These are phyloP conservation scores for Todus mexicanus DNA, from an alignment of 2,797 vertebrate species.

Conservation along the genomic window DNA sequence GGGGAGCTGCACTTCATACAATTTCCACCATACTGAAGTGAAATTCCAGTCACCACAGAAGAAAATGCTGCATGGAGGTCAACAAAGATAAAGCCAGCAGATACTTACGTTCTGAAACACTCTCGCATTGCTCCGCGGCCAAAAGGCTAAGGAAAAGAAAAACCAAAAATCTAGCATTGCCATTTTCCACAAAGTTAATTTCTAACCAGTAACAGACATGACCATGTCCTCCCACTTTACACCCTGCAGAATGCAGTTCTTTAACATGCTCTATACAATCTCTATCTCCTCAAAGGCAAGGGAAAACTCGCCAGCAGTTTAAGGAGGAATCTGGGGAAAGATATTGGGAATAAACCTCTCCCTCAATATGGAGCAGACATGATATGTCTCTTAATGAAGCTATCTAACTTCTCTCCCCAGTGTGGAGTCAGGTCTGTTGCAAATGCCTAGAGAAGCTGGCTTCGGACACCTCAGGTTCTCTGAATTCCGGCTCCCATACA, in stretches of 20 bases:
- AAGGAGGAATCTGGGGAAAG: not conserved
- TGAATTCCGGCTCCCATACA: not conserved
- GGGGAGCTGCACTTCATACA: accelerated
- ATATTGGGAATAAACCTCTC: not conserved
- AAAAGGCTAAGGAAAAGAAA: constrained; percentile 82
- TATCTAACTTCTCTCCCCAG: not conserved
- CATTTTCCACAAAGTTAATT: not conserved
- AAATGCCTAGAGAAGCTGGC: not conserved
- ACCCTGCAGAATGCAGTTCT: not conserved
- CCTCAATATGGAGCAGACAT: not conserved
- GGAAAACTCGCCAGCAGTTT: not conserved
- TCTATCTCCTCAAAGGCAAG: not conserved
- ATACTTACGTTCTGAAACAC: constrained; percentile 95
- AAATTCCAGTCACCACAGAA: not conserved
- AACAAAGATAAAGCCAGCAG: not conserved
- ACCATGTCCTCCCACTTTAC: not conserved
- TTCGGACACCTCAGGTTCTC: not conserved
- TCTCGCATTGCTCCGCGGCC: constrained; percentile 97
- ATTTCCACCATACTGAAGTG: not conserved
- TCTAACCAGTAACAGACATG: not conserved
- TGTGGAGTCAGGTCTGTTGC: not conserved
- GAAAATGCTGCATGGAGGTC: not conserved
- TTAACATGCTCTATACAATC: not conserved
- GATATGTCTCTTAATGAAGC: not conserved
- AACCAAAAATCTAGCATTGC: not conserved